A percentile compares a stretch with the other conserved stretches of the same genome.
Evolutionary conservation across 1,140 invertebrate species (phyloP).

Genomic region (Lethrus apterus): DNA sequence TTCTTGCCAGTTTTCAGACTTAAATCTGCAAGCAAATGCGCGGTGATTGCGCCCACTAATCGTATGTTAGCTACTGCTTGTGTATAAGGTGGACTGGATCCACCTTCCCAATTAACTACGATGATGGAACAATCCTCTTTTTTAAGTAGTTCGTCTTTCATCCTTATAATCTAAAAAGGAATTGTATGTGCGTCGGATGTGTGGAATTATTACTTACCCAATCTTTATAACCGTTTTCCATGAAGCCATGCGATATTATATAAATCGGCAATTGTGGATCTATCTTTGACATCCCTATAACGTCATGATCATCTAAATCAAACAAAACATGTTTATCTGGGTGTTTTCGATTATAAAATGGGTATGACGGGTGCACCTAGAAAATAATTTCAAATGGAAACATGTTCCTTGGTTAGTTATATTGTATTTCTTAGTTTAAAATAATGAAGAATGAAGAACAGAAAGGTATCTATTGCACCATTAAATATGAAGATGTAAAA

Average conservation of each 20-base stretch:
- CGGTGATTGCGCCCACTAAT: constrained; percentile 73
- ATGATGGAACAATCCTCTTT: constrained; percentile 66
- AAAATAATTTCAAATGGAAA: too few relatives aligned
- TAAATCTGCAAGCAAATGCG: constrained; percentile 55
- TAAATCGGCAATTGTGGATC: constrained; percentile 57
- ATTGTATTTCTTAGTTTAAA: too few relatives aligned
- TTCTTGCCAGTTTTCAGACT: constrained; percentile 36
- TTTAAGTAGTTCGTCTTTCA: constrained; percentile 55
- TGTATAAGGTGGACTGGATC: constrained; percentile 78
- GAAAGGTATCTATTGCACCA: too few relatives aligned
- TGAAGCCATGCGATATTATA: constrained; percentile 76
- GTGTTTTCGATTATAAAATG: constrained; percentile 47
- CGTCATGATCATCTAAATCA: constrained; percentile 55
- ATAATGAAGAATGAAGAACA: too few relatives aligned
- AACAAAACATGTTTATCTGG: constrained; percentile 50
- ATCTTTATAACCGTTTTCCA: constrained; percentile 69
- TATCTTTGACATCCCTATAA: constrained; percentile 51
- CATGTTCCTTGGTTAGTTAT: too few relatives aligned
- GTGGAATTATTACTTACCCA: constrained; percentile 58
- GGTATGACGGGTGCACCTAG: constrained; percentile 45
- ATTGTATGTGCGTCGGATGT: too few relatives aligned
- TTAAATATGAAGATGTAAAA: too few relatives aligned
- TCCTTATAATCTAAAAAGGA: constrained; percentile 15
- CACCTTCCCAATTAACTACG: constrained; percentile 76
- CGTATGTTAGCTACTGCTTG: constrained; percentile 88